Evolutionary conservation across 2,797 vertebrate genomes (phyloP).

Genomic region (Simalia tracyae): DNA sequence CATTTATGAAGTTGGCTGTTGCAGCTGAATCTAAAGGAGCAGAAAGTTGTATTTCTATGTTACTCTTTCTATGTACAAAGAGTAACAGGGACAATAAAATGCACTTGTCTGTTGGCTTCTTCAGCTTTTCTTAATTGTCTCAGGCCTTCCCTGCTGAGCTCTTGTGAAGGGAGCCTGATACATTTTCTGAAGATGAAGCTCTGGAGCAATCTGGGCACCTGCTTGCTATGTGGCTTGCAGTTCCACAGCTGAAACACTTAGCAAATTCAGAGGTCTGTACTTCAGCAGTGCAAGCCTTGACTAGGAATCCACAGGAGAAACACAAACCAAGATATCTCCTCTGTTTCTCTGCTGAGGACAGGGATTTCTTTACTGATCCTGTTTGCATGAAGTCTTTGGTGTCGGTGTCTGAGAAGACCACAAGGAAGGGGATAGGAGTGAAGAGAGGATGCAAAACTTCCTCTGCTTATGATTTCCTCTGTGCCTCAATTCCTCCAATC

Average conservation of each 20-base stretch:
- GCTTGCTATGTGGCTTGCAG: neutral
- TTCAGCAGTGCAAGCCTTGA: neutral
- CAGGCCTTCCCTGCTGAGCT: neutral
- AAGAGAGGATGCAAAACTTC: no score
- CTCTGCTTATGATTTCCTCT: neutral
- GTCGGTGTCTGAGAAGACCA: neutral
- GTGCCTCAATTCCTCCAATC: neutral
- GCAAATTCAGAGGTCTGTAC: neutral
- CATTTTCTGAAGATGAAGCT: neutral
- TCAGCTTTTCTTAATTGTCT: no score
- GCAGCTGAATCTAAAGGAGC: no score
- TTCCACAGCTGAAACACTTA: neutral
- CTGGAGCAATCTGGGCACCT: neutral
- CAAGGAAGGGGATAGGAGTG: no score
- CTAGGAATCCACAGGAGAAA: neutral
- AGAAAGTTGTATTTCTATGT: no score
- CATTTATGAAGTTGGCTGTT: no score
- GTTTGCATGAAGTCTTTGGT: neutral
- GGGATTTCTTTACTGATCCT: neutral
- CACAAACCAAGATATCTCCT: neutral
- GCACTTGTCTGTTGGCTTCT: no score
- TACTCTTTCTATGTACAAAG: no score
- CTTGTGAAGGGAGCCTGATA: neutral
- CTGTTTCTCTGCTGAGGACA: neutral
- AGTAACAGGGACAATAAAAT: no score